Evolutionary conservation across 2,888 invertebrate species (phyloP).

Genomic region (Tuta absoluta): DNA sequence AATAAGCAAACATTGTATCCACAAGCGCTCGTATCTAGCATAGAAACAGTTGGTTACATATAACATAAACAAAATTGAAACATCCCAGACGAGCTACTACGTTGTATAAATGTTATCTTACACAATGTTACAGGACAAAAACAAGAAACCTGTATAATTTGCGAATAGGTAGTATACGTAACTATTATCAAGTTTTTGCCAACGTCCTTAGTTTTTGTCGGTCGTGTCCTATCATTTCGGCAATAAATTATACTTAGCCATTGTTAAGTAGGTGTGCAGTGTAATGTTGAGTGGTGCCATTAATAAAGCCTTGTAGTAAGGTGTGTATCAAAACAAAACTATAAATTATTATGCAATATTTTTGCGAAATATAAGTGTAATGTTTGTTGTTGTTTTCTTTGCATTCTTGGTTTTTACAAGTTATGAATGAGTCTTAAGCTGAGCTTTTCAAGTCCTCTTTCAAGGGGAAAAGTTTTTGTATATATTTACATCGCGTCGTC

Average conservation of each 20-base stretch:
- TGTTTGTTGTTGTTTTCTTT: not conserved
- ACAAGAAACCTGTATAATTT: slow-evolving; percentile 10
- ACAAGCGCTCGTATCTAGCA: not conserved
- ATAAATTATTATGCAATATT: not conserved
- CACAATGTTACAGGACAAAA: slow-evolving; percentile 10
- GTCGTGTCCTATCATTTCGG: slow-evolving; percentile 9
- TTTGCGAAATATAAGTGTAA: no score
- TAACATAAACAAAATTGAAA: slow-evolving; percentile 1
- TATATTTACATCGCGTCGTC: no score
- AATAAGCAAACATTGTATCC: not conserved
- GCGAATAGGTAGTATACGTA: not conserved
- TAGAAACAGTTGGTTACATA: not conserved
- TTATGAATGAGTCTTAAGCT: no score
- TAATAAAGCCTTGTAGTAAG: not conserved
- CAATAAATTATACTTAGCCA: slow-evolving; percentile 21
- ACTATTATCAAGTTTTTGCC: slow-evolving; percentile 12
- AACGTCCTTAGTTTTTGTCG: slow-evolving; percentile 21
- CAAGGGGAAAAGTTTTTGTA: no score
- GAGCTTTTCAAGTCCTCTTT: no score
- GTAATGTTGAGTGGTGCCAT: slow-evolving; percentile 12
- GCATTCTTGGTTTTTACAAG: not conserved
- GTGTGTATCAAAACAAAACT: not conserved
- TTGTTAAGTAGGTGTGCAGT: slow-evolving; percentile 29
- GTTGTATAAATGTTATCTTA: not conserved
- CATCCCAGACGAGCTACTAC: not conserved